These are phyloP conservation scores for Drosophila sturtevanti DNA, from an alignment of 1,140 invertebrate genomes.

Conservation along the genomic window DNA sequence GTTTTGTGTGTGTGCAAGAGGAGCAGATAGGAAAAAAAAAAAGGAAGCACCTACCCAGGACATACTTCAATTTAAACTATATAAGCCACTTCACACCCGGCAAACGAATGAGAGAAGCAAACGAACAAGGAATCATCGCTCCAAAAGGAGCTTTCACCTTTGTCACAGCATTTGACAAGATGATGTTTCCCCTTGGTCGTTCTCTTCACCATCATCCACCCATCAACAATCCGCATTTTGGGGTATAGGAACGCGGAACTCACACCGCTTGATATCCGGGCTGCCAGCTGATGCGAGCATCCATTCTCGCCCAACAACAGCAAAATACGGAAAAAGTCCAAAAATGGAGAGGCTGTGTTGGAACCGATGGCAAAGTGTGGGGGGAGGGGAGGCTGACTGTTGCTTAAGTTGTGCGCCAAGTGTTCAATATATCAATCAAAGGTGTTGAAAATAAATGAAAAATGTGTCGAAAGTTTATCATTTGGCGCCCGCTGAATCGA, in stretches of 20 bases:
- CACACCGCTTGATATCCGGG: slow-evolving; percentile 42
- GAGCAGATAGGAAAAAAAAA: slow-evolving; percentile 10
- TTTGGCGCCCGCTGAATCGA: slow-evolving; percentile 36
- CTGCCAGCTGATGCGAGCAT: slow-evolving; percentile 63
- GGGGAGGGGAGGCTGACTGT: slow-evolving; percentile 54
- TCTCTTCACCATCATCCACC: neutral
- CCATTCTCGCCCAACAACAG: slow-evolving; percentile 16
- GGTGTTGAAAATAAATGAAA: slow-evolving; percentile 81
- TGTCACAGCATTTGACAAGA: slow-evolving; percentile 71
- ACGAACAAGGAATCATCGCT: slow-evolving; percentile 10
- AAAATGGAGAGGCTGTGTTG: slow-evolving; percentile 19
- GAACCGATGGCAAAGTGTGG: no score
- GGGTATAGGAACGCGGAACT: neutral
- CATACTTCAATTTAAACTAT: slow-evolving; percentile 63
- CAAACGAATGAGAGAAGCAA: slow-evolving; percentile 7
- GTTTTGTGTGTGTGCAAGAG: neutral
- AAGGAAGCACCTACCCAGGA: slow-evolving; percentile 43
- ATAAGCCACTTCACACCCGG: slow-evolving; percentile 54
- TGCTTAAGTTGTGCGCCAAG: slow-evolving; percentile 75
- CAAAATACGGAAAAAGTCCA: slow-evolving; percentile 25
- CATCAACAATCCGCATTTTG: neutral
- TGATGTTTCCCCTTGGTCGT: neutral
- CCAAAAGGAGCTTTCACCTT: slow-evolving; percentile 57
- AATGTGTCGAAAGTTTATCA: slow-evolving; percentile 81
- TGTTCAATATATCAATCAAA: slow-evolving; percentile 81